A percentile compares a stretch with the other conserved stretches of the same genome.
phyloP scores from a whole-genome alignment of 2,888 invertebrate genomes.

The Kryphioiulus occultus region DNA sequence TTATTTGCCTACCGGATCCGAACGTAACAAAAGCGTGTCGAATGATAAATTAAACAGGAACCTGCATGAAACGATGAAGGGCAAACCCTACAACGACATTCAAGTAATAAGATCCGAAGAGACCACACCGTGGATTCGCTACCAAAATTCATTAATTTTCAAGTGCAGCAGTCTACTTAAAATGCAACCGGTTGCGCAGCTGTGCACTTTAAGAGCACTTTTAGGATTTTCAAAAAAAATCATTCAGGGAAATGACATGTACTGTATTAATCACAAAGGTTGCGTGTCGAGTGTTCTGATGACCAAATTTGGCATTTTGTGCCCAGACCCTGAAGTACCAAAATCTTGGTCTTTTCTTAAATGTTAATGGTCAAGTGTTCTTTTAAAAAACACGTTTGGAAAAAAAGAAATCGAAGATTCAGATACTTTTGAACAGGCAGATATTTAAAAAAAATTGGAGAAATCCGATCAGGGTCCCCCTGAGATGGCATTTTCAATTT shows the following conservation, averaged over 20 bases:
- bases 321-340: too few relatives aligned
- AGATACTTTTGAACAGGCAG: too few relatives aligned
- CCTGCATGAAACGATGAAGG: constrained; percentile 10
- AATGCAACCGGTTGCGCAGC: constrained; percentile 3
- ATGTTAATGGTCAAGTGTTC: too few relatives aligned
- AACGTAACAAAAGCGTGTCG: neutral
- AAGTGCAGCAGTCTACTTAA: neutral
- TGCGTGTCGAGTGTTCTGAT: too few relatives aligned
- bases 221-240: neutral
- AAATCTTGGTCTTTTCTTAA: too few relatives aligned
- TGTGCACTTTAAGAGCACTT: neutral
- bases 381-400: too few relatives aligned
- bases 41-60: constrained; percentile 15
- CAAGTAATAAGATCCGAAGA: neutral
- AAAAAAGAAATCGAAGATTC: too few relatives aligned
- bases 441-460: too few relatives aligned
- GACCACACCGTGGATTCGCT: neutral
- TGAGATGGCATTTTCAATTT: too few relatives aligned
- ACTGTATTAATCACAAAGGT: neutral
- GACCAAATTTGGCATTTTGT: too few relatives aligned
- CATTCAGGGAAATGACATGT: neutral
- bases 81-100: neutral
- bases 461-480: too few relatives aligned
- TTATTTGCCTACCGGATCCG: constrained; percentile 15
- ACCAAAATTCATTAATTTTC: neutral